Conservation (phyloP, 2,888 invertebrate genomes). For the Leptopilina syphax region DNA sequence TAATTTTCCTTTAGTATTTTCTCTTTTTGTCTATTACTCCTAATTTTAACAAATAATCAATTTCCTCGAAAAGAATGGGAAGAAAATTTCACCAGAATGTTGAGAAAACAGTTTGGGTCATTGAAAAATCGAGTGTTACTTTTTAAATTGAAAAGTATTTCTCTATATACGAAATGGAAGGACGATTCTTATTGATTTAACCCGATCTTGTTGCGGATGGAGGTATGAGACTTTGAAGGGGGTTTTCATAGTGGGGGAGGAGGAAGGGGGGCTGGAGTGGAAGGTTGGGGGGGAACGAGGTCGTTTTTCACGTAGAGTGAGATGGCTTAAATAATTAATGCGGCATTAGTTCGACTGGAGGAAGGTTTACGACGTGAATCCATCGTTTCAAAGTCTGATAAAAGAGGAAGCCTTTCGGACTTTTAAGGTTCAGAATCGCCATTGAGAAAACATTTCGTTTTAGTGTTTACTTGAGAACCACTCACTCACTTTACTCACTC, state of each 20-base stretch:
- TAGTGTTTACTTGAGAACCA: constrained; percentile 35
- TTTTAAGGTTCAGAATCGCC: constrained; percentile 18
- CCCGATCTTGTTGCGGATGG: background rate
- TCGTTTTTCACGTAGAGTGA: constrained; percentile 24
- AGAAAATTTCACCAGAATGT: too few species aligned
- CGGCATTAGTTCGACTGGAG: constrained; percentile 36
- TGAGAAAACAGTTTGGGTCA: background rate
- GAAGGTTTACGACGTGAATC: constrained; percentile 37
- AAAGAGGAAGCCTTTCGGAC: constrained; percentile 7
- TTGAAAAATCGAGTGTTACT: background rate
- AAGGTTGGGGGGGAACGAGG: background rate
- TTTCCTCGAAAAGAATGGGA: too few species aligned
- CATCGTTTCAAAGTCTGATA: constrained; percentile 45
- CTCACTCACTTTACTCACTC: background rate
- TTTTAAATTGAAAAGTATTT: constrained; percentile 28
- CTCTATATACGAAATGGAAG: background rate
- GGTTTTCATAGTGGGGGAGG: too few species aligned
- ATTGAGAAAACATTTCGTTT: constrained; percentile 38
- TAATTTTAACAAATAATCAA: too few species aligned
- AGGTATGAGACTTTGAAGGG: background rate
- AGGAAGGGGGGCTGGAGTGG: too few species aligned
- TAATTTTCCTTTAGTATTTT: background rate
- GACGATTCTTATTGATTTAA: constrained; percentile 22
- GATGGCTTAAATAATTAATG: constrained; percentile 45
- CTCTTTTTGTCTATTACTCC: background rate